Percentiles rank a stretch among this genome's conserved stretches.
Conservation (phyloP, 64 coral and sea anemone genomes). For the Anthopleura sola region DNA sequence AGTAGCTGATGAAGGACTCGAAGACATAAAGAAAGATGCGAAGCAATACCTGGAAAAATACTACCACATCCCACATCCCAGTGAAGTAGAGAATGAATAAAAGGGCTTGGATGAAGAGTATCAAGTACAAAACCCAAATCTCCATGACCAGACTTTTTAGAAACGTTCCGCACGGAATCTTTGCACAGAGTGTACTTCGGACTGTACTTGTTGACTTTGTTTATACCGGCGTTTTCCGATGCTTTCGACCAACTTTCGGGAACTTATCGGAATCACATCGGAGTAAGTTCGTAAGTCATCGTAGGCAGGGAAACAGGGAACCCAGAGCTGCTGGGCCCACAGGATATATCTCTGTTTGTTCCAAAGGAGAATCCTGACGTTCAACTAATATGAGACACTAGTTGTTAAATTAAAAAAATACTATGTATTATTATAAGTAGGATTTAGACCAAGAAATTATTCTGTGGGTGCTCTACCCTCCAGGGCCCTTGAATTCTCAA, state of each 20-base stretch:
- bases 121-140: conserved; percentile 37
- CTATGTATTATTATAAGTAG: no score
- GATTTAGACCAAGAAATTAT: no score
- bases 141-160: background rate
- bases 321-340: background rate
- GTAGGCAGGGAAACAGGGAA: background rate
- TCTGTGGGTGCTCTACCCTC: no score
- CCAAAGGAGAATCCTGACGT: no score
- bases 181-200: no score
- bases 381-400: no score
- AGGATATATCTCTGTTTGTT: no score
- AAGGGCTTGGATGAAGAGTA: conserved; percentile 58
- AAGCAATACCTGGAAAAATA: conserved; percentile 33
- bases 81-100: conserved; percentile 70
- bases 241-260: background rate
- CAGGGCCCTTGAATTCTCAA: no score
- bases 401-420: no score
- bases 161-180: no score
- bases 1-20: conserved; percentile 37
- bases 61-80: conserved; percentile 65
- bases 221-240: background rate
- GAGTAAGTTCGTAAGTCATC: background rate
- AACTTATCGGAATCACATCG: background rate
- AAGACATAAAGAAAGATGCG: conserved; percentile 10
- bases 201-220: background rate